Evolutionary conservation across 2,113 vertebrate genomes (phyloP).

Genomic region (Dromaius novaehollandiae): DNA sequence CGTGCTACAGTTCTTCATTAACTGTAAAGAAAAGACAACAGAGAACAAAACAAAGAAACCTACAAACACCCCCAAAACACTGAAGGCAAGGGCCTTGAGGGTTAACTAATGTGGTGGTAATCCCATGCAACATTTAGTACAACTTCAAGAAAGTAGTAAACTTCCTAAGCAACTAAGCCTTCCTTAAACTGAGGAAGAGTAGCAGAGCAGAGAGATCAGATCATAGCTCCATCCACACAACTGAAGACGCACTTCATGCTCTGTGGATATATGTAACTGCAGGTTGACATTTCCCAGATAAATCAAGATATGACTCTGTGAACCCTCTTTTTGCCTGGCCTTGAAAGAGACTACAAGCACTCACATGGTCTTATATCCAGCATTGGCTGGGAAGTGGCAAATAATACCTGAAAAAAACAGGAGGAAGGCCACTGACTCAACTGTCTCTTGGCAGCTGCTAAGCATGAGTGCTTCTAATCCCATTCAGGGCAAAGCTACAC

Average conservation of each 20-base stretch:
- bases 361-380: fast-evolving
- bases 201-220: background rate
- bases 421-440: background rate
- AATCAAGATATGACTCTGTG: background rate
- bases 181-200: fast-evolving
- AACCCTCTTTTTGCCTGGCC: background rate
- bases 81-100: background rate
- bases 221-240: background rate
- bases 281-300: background rate
- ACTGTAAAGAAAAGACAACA: background rate
- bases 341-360: background rate
- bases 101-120: background rate
- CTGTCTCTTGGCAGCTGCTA: background rate
- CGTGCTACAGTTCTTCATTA: background rate
- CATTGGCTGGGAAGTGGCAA: background rate
- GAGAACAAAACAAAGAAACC: background rate
- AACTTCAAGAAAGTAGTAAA: background rate
- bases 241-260: background rate
- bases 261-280: fast-evolving
- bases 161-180: background rate
- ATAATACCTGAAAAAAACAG: background rate
- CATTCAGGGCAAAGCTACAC: background rate
- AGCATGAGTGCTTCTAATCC: background rate
- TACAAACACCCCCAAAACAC: background rate
- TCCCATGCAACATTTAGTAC: background rate